Evolutionary conservation across 2,113 vertebrate species (phyloP), one percentile per base, ranked within the genome.

Genomic region (Pyxicephalus adspersus): DNA sequence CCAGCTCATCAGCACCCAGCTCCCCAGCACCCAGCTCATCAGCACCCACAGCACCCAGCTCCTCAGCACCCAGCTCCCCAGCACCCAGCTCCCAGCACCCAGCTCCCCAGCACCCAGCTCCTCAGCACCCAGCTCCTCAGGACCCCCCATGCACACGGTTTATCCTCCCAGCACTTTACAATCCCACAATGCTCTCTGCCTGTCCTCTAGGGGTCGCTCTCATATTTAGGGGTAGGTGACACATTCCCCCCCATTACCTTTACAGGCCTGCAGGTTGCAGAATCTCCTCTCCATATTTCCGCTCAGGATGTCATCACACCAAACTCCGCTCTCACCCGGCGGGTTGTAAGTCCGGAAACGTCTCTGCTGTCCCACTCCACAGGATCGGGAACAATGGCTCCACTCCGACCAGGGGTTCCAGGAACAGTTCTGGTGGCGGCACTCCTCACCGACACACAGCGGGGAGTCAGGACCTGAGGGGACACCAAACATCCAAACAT

Each of bases 321-420:
- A 97, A 2, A 87, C 89, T 1, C 95, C 0, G 91, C 90, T 0
- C 85, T 67, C 0, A 91, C 92, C 0, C 5, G 95, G 96, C 0
- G 89, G 87, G n/a, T 72, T 81, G 87, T 94, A 97, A 0, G 94
- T 94, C 1, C 95, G 87, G 23, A 96, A 85, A 19, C 95, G 94
- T 70, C 90, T 91, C 86, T 97, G 96, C 87, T 94, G 95, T 3
- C 95, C 95, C 1, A 92, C 95, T 0, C 96, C 95, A 0, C 96
- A 97, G 66, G 93, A 94, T 3, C 95, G 91, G 0, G 96, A 95
- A 61, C 95, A 97, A 0, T 84, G 55, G 0, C 83, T 84, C 96
- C 95, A 98, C 0, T 79, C 85, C 0, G 86, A 92, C 96, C 95
- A 97, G 5, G 87, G 66, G 0, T 88, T 95, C 96, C 96, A 98